Percentiles rank a stretch among this genome's conserved stretches.
Conservation (phyloP, 2,113 vertebrate species). For the Progne subis region DNA sequence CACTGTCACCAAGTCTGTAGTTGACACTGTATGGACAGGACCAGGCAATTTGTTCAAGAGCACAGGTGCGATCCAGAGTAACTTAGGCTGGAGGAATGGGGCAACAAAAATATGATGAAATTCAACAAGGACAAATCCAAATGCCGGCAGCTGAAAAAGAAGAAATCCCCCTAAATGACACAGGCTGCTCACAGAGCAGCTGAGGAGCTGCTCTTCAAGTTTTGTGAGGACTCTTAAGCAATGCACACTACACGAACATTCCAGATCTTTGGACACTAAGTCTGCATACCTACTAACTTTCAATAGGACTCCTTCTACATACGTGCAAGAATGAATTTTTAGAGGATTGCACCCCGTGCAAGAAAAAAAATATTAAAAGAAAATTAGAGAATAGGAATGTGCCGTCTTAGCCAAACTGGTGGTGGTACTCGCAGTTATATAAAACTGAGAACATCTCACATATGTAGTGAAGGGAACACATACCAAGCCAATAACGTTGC, state of each 20-base stretch:
- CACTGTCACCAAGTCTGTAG: background rate
- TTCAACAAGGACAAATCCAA: background rate
- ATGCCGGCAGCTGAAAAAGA: background rate
- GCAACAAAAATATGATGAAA: background rate
- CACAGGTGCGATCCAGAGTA: background rate
- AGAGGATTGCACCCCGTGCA: background rate
- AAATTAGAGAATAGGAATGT: background rate
- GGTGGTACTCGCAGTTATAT: background rate
- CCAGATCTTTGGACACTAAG: background rate
- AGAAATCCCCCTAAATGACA: background rate
- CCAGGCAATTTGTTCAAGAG: background rate
- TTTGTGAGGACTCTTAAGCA: background rate
- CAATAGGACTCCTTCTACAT: background rate
- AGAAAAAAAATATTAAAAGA: background rate
- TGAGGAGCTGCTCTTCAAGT: background rate
- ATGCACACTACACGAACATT: background rate
- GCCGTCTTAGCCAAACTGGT: background rate
- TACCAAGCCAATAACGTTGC: background rate
- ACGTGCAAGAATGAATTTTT: background rate
- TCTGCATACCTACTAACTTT: background rate
- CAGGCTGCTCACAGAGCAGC: background rate
- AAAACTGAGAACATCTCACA: background rate
- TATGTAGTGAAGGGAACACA: fast-evolving
- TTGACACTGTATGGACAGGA: background rate
- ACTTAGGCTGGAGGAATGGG: background rate